Percentiles rank a stretch among this genome's conserved stretches.
These are phyloP conservation scores for Ornithorhynchus anatinus DNA, from an alignment of 2,113 vertebrate genomes.

Conservation along the genomic window DNA sequence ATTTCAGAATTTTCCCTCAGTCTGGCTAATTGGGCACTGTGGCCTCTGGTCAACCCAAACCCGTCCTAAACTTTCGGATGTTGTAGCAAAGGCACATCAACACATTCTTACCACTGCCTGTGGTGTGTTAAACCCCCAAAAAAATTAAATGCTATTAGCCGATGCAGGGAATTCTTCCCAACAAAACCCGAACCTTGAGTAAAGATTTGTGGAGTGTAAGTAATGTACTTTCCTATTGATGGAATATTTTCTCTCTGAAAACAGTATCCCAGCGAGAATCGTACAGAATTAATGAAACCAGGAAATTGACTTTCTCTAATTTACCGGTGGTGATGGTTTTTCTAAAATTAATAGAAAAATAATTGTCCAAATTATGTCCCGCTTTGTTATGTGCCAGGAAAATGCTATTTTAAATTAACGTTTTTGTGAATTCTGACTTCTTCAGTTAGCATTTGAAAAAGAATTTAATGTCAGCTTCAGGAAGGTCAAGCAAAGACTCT, in stretches of 20 bases:
- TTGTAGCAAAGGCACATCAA: too few relatives aligned
- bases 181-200: not conserved
- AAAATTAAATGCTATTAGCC: not conserved
- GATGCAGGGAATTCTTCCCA: not conserved
- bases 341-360: conserved; percentile 23
- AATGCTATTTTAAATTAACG: conserved; percentile 57
- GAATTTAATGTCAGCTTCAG: conserved; percentile 66
- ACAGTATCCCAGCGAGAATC: not conserved
- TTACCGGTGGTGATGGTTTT: not conserved
- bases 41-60: too few relatives aligned
- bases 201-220: too few relatives aligned
- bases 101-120: not conserved
- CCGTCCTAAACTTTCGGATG: too few relatives aligned
- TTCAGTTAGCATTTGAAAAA: too few relatives aligned
- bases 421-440: too few relatives aligned
- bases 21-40: too few relatives aligned
- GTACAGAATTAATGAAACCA: not conserved
- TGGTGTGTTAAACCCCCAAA: not conserved
- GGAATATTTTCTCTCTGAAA: not conserved
- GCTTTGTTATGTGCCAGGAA: conserved; percentile 45
- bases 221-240: too few relatives aligned
- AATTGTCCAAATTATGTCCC: conserved; percentile 14
- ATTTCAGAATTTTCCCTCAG: too few relatives aligned
- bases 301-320: not conserved
- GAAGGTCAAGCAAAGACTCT: conserved; percentile 68